Evolutionary conservation across 2,888 invertebrate genomes (phyloP).

Genomic region (Timema podura): DNA sequence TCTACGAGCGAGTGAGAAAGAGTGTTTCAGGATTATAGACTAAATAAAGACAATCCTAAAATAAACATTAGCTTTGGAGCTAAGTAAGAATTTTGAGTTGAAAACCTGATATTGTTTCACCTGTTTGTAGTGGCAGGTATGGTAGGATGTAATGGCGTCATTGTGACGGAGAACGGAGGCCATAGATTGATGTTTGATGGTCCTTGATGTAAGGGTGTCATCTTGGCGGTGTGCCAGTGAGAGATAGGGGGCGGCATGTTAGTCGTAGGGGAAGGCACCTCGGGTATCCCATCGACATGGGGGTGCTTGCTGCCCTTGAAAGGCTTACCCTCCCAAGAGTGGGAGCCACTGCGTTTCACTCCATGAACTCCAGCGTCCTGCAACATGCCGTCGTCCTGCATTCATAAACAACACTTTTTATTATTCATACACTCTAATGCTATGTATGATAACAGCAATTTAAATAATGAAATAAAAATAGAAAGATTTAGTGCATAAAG

Average conservation of each 20-base stretch:
- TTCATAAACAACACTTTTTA: background rate
- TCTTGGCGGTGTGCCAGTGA: conserved; percentile 14
- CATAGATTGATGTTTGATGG: conserved; percentile 50
- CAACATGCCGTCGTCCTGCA: conserved; percentile 12
- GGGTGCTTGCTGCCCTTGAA: conserved; percentile 54
- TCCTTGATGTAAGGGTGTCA: conserved; percentile 21
- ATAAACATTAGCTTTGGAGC: too few relatives aligned
- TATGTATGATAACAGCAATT: background rate
- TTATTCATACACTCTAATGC: background rate
- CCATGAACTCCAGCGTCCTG: conserved; percentile 48
- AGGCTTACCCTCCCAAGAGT: conserved; percentile 57
- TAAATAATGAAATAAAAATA: background rate
- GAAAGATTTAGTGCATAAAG: background rate
- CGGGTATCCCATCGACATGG: conserved; percentile 39
- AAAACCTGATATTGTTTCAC: conserved; percentile 13
- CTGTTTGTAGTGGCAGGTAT: conserved; percentile 38
- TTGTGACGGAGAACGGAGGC: conserved; percentile 57
- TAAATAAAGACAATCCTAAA: too few relatives aligned
- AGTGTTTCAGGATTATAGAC: too few relatives aligned
- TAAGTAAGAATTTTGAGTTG: too few relatives aligned
- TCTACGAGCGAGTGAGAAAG: too few relatives aligned
- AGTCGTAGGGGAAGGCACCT: background rate
- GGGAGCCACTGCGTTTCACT: conserved; percentile 58
- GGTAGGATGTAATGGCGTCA: conserved; percentile 43
- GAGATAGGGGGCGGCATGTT: conserved; percentile 11